Base-by-base conservation (phyloP, 2,797 vertebrate genomes). In the Pseudochirops cupreus region DNA sequence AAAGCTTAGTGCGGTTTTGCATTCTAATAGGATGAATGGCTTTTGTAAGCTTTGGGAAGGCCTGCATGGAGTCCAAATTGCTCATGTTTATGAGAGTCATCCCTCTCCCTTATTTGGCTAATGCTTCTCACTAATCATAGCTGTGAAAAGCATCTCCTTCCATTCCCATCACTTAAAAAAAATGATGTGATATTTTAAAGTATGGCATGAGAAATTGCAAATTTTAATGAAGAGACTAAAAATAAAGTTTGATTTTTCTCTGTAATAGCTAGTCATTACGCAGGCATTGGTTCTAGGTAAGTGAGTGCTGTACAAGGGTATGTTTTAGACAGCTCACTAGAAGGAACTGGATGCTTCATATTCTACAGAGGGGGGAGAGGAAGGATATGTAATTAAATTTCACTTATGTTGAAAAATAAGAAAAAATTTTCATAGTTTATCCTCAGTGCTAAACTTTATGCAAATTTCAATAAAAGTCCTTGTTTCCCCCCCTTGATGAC, bases 201-300 rank as follows among this genome's bases (percentile, higher is more conserved):
- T n/a, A n/a, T n/a, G 92, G 91, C 31, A 55, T 90, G 10, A 90
- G 5, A 92, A 93, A 58, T n/a, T 92, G 33, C 52, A 89, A 74
- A 82, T 92, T 24, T 91, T 2, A 91, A 67, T 14, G 67, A 59
- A 54, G 7, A 67, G 91, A 92, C 91, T 91, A 91, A 18, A 58
- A 91, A 92, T 21, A 91, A 56, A 11, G 6, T 50, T 93, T 10
- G 1, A 24, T 62, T 94, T 29, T 90, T 13, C 55, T 91, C 55
- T 95, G 89, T 29, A 57, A 28, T 91, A 33, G 67, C 26, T 89
- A 24, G 9, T 57, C 55, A 59, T 91, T 90, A 94, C 90, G 56
- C 46, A 92, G 91, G 13, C 53, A 95, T 92, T 18, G 95, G 92
- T 94, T 91, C 53, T 67, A 57, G 55, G 31, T 90, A 53, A 91